phyloP scores from a whole-genome alignment of 2,797 vertebrate genomes.

The Tragelaphus eurycerus region DNA sequence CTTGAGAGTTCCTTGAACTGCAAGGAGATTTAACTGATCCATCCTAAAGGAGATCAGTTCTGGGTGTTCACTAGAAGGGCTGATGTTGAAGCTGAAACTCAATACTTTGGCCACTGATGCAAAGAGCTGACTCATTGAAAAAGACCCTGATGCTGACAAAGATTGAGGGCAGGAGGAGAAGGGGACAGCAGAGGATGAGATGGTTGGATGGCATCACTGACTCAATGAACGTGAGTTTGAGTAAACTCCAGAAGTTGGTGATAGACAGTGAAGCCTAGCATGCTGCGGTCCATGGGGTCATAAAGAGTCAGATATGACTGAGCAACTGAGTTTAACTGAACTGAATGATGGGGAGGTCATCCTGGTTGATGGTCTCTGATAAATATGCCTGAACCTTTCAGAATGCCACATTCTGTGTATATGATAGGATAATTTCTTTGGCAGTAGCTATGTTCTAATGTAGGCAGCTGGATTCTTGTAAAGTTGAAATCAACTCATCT shows the following conservation, averaged over 20 bases:
- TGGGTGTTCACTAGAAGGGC: background rate
- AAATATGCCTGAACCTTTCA: background rate
- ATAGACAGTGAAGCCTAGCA: rapidly evolving
- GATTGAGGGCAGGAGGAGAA: background rate
- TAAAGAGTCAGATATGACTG: background rate
- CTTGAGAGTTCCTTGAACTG: background rate
- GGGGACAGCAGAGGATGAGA: background rate
- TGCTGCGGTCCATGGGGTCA: background rate
- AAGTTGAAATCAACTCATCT: background rate
- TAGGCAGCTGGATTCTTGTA: background rate
- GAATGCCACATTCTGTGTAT: background rate
- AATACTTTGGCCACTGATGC: background rate
- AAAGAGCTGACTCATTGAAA: background rate
- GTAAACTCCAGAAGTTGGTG: background rate
- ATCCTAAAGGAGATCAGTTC: background rate
- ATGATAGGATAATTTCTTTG: background rate
- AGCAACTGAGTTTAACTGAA: background rate
- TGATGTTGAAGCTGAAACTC: background rate
- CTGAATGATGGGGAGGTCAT: background rate
- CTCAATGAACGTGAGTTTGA: background rate
- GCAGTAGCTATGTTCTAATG: background rate
- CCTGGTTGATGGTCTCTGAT: background rate
- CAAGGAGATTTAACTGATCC: background rate
- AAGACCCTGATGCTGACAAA: background rate
- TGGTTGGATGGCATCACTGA: background rate